phyloP scores from a whole-genome alignment of 1,140 invertebrate species.

The Colletes latitarsis region DNA sequence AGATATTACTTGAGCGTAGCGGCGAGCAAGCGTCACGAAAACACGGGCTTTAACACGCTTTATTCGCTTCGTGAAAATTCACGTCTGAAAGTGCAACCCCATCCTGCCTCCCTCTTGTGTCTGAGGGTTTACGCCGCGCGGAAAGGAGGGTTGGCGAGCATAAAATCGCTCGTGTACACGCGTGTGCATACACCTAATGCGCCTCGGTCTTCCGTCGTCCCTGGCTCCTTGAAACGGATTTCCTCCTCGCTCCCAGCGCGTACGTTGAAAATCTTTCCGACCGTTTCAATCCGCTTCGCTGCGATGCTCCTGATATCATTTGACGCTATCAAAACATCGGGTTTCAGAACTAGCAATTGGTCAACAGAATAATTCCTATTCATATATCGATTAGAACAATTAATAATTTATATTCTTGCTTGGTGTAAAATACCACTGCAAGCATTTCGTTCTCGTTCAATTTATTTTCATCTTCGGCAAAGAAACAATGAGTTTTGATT shows the following conservation, averaged over 20 bases:
- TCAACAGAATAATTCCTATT: too few relatives aligned
- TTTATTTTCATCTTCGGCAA: too few relatives aligned
- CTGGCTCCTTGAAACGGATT: conserved; percentile 32
- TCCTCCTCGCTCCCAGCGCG: neutral
- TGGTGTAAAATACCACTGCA: too few relatives aligned
- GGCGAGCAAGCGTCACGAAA: conserved; percentile 45
- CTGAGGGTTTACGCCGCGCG: conserved; percentile 51
- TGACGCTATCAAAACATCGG: too few relatives aligned
- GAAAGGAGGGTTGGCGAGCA: conserved; percentile 49
- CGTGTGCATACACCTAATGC: conserved; percentile 36
- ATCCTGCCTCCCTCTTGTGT: conserved; percentile 39
- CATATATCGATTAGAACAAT: too few relatives aligned
- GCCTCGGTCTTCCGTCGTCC: conserved; percentile 4
- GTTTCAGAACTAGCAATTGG: too few relatives aligned
- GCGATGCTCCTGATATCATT: too few relatives aligned
- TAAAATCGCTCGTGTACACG: conserved; percentile 50
- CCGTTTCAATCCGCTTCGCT: neutral
- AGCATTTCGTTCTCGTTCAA: too few relatives aligned
- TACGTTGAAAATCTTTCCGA: conserved; percentile 30
- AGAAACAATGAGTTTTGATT: too few relatives aligned
- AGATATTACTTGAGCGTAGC: conserved; percentile 62
- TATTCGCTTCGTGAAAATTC: conserved; percentile 60
- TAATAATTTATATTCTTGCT: too few relatives aligned
- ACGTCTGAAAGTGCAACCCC: conserved; percentile 57
- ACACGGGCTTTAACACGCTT: conserved; percentile 58